Evolutionary conservation across 2,888 invertebrate genomes (phyloP), one percentile per base, ranked within the genome.

Genomic region (Diaphora mendica): DNA sequence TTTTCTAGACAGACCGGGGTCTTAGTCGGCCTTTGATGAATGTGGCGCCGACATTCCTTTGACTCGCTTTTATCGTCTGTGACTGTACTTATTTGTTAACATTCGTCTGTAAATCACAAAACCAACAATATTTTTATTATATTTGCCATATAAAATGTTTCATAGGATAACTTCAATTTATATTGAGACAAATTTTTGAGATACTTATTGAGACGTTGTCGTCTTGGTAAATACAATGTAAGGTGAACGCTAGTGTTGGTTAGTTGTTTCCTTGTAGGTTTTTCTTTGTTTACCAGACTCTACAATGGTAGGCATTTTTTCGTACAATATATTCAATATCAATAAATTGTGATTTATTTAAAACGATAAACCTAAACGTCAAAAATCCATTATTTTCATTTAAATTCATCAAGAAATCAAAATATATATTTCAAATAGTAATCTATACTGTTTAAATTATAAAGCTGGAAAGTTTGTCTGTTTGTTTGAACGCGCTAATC

Each of bases 21-120:
- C 82, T 83, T 77, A 75, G 83, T 76, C 75, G 82, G 78, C 75
- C 70, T 78, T 84, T 89, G 89, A 90, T 85, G 83, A 89, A 91
- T 91, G 88, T 87, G 90, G 89, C 91, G 91, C 88, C 91, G 65
- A 68, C 73, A 42, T 81, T 78, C 3, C 55, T 72, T 86, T 86
- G 85, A 81, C 74, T 86, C 82, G 82, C 79, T 76, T 79, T 73
- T 62, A 74, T 73, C 69, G 78, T 78, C 73, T 81, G 77, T 78
- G 48, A n/a, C 35, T 68, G 33, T 33, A 68, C 51, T 55, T 68
- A 64, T 68, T 67, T 71, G 35, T 66, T 73, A 73, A 48, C 35
- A 17, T 51, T 64, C 26, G 66, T 5, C 26, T 48, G 39, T 74
- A 67, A 74, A 67, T 73, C 70, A 70, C 39, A 59, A 35, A 55